Evolutionary conservation across 37 sponge, comb jelly and placozoan species (phyloP).

Genomic region (Mnemiopsis leidyi): DNA sequence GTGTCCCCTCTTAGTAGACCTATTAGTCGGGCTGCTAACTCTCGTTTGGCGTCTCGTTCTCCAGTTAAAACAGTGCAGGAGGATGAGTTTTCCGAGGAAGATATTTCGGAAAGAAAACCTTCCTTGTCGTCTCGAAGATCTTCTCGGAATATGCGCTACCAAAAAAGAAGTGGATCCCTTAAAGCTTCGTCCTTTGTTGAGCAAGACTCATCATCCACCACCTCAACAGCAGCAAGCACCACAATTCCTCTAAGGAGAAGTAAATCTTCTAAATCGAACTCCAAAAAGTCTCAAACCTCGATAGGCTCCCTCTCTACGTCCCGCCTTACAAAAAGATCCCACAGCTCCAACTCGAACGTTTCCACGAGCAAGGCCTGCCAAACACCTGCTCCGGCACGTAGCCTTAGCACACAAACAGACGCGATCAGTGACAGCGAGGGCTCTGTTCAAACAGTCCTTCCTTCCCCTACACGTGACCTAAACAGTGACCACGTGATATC

Average conservation of each 20-base stretch:
- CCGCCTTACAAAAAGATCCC: background rate
- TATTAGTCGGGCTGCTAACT: background rate
- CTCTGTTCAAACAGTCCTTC: constrained; percentile 36
- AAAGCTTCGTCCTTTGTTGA: background rate
- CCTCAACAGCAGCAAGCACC: constrained; percentile 30
- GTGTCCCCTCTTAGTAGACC: background rate
- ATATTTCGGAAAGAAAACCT: background rate
- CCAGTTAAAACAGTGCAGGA: background rate
- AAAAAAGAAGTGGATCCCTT: constrained; percentile 2
- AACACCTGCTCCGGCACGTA: constrained; percentile 13
- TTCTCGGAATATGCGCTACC: constrained; percentile 29
- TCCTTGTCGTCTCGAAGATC: background rate
- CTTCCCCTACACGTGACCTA: constrained; percentile 53
- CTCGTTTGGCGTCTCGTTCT: background rate
- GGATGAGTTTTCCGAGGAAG: background rate
- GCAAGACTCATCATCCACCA: constrained; percentile 17
- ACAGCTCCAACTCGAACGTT: background rate
- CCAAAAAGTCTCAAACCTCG: constrained; percentile 41
- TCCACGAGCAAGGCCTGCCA: constrained; percentile 52
- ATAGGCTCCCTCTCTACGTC: background rate
- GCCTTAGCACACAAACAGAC: constrained; percentile 8
- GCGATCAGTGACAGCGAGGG: constrained; percentile 1
- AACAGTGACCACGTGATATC: background rate
- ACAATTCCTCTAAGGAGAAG: background rate
- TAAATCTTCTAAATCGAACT: background rate